A percentile compares a stretch with the other conserved stretches of the same genome.
These are phyloP conservation scores for Danio kyathit DNA, from an alignment of 2,797 vertebrate species.

Conservation along the genomic window DNA sequence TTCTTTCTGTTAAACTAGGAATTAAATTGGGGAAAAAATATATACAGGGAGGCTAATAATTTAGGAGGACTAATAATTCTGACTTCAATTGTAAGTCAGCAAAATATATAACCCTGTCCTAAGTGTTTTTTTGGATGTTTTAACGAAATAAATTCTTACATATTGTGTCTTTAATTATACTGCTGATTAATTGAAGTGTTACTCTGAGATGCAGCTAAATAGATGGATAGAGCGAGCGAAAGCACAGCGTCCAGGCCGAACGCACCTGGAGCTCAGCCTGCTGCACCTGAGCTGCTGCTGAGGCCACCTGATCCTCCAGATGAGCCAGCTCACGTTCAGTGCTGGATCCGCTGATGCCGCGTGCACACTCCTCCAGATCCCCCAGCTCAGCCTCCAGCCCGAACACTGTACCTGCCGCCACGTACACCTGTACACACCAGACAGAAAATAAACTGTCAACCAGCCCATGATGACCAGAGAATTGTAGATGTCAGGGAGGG, in stretches of 20 bases:
- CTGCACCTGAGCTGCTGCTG: constrained; percentile 92
- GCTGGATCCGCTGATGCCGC: constrained; percentile 84
- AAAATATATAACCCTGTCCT: too few relatives aligned
- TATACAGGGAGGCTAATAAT: too few relatives aligned
- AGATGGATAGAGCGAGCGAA: constrained; percentile 2
- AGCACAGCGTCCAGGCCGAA: constrained; percentile 24
- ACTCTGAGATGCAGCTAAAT: background rate
- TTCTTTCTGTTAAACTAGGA: too few relatives aligned
- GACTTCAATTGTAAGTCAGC: too few relatives aligned
- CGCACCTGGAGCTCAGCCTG: constrained; percentile 93
- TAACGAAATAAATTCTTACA: too few relatives aligned
- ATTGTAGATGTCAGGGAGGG: background rate
- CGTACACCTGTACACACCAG: constrained; percentile 84
- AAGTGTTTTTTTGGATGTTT: too few relatives aligned
- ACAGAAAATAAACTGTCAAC: background rate
- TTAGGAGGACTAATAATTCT: too few relatives aligned
- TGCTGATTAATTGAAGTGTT: background rate
- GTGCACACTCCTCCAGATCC: constrained; percentile 88
- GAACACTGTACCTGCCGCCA: constrained; percentile 89
- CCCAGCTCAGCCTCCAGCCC: constrained; percentile 90
- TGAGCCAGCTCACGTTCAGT: constrained; percentile 85
- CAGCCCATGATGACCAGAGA: background rate
- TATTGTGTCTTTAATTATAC: background rate
- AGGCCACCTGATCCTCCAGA: constrained; percentile 95
- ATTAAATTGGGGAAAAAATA: too few relatives aligned